Evolutionary conservation across 2,797 vertebrate genomes (phyloP).

Genomic region (Neosilurus mollespiculum): DNA sequence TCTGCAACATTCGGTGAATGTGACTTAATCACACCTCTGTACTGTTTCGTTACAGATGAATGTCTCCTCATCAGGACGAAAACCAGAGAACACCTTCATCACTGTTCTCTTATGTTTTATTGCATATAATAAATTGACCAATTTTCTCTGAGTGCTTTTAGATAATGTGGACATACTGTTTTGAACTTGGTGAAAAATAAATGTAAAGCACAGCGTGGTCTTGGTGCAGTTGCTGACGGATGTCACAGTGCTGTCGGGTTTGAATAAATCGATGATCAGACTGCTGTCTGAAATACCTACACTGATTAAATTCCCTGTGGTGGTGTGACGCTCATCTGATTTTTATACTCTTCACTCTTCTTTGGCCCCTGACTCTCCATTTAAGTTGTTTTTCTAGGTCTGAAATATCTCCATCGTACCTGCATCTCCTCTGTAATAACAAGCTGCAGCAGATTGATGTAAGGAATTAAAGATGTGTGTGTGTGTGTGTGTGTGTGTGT

Average conservation of each 20-base stretch:
- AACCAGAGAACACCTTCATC: neutral
- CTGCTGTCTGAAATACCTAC: neutral
- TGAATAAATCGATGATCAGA: constrained; percentile 1
- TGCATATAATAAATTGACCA: neutral
- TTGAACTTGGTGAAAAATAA: neutral
- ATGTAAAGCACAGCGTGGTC: neutral
- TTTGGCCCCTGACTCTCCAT: constrained; percentile 45
- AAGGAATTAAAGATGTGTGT: neutral
- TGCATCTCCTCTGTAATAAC: constrained; percentile 18
- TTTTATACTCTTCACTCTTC: constrained; percentile 15
- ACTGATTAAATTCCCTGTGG: neutral
- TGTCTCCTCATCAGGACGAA: neutral
- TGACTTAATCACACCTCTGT: too few relatives aligned
- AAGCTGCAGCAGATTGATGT: constrained; percentile 3
- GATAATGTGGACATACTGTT: neutral
- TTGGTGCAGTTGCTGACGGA: neutral
- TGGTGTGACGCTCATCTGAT: neutral
- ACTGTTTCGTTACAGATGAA: neutral
- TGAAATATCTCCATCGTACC: constrained; percentile 38
- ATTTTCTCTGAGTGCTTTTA: neutral
- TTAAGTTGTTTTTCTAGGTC: constrained; percentile 39
- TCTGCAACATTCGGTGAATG: neutral
- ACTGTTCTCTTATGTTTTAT: neutral
- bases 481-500: neutral
- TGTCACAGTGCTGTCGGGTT: neutral